Evolutionary conservation across 2,797 vertebrate species (phyloP).

Genomic region (Vespertilio murinus): DNA sequence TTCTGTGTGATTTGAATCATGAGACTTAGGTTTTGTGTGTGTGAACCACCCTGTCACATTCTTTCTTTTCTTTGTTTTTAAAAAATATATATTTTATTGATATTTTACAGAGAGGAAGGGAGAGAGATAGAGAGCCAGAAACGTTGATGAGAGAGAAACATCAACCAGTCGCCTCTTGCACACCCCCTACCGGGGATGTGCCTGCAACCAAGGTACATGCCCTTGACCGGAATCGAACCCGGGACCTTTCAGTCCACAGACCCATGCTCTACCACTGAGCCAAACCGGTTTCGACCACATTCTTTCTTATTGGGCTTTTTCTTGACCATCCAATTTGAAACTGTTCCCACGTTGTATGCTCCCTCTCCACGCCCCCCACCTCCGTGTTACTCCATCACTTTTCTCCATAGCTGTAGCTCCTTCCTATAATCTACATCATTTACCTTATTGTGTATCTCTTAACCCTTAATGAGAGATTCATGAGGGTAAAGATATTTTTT

Average conservation of each 20-base stretch:
- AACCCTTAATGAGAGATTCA: not conserved
- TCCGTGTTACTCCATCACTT: not conserved
- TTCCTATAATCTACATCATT: not conserved
- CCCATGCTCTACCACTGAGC: too few relatives aligned
- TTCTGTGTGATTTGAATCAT: not conserved
- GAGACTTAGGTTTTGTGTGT: not conserved
- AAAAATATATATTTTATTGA: too few relatives aligned
- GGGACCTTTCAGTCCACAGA: too few relatives aligned
- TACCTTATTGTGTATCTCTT: not conserved
- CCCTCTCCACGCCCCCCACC: accelerated
- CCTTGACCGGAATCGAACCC: too few relatives aligned
- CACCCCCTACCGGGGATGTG: too few relatives aligned
- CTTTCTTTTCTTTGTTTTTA: not conserved
- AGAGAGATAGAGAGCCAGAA: too few relatives aligned
- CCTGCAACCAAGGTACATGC: too few relatives aligned
- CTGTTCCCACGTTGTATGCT: not conserved
- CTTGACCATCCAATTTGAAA: not conserved
- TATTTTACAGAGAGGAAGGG: too few relatives aligned
- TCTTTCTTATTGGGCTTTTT: not conserved
- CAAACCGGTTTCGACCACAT: too few relatives aligned
- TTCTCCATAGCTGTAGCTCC: not conserved
- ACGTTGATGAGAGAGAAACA: too few relatives aligned
- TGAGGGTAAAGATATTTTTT: not conserved
- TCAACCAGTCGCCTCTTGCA: too few relatives aligned
- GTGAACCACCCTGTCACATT: not conserved